These are phyloP conservation scores for Bombus balteatus DNA, from an alignment of 1,140 invertebrate genomes.

Conservation along the genomic window DNA sequence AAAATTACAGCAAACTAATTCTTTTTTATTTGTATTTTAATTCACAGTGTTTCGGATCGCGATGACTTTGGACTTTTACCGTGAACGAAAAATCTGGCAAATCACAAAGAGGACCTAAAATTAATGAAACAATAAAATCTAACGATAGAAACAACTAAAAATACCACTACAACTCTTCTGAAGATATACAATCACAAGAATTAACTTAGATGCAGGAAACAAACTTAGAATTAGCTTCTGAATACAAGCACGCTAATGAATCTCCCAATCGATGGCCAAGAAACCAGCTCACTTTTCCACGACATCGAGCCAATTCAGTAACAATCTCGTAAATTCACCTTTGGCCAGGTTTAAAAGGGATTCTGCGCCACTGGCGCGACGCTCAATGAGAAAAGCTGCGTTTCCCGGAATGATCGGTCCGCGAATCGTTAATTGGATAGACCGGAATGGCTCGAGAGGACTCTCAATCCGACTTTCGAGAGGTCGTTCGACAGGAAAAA, in stretches of 20 bases:
- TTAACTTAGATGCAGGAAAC: not conserved
- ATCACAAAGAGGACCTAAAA: no score
- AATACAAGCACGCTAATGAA: not conserved
- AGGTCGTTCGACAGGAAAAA: conserved; percentile 4
- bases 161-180: not conserved
- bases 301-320: conserved; percentile 8
- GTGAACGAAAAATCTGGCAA: not conserved
- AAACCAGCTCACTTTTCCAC: not conserved
- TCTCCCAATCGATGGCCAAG: conserved; percentile 1
- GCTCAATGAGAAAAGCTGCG: conserved; percentile 15
- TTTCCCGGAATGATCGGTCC: conserved; percentile 4
- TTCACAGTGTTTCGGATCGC: not conserved
- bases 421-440: conserved; percentile 44
- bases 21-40: not conserved
- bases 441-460: conserved; percentile 19
- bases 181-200: not conserved
- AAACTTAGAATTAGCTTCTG: not conserved
- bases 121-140: not conserved
- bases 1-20: not conserved
- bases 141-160: not conserved
- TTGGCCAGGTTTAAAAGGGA: not conserved
- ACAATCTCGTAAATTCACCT: not conserved
- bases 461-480: conserved; percentile 26
- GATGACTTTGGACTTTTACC: not conserved
- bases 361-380: not conserved